Evolutionary conservation across 2,888 invertebrate genomes (phyloP), one percentile per base, ranked within the genome.

Genomic region (Hydriomena furcata): DNA sequence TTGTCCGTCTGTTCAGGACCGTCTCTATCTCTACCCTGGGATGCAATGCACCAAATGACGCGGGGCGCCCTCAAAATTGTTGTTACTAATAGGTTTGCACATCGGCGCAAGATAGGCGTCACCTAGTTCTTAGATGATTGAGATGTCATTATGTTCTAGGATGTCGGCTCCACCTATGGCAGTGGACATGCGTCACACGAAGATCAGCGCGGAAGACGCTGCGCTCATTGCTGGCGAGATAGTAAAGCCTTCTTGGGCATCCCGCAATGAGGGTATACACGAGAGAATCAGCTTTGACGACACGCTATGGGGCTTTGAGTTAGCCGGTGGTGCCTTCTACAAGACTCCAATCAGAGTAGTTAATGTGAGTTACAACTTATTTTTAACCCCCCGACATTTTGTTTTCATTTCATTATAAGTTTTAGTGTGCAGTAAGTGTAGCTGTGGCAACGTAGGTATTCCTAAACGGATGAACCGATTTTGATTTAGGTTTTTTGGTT

Each of bases 201-300:
- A 83, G 61, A 61, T 84, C 32, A 82, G 73, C 58, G 68, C 79
- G 0, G 67, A 71, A 25, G 84, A 84, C 60, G 82, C 80, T 0
- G 84, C 84, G 0, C 65, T 83, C 2, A 65, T 84, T 6, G 74
- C 79, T 0, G 82, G 84, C 0, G 84, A 84, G 66, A 24, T 85
- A 44, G 65, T 63, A 41, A 85, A 85, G 54, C 85, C 87, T 0
- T 60, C 69, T 2, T 87, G 86, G 87, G 70, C 86, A 61, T 86
- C 86, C 54, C 69, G 61, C 52, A 87, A 87, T 50, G 87, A 85
- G 61, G 86, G 86, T 36, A 84, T 87, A 61, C 86, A 87, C 58
- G 87, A 87, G 65, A 73, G 84, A 35, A 73, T 87, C 69, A 86
- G 80, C 75, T 87, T 87, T 24, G 85, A 84, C 45, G 87, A 87